Base-by-base conservation (phyloP, 2,797 vertebrate genomes). In the Philypnodon macrostomus region DNA sequence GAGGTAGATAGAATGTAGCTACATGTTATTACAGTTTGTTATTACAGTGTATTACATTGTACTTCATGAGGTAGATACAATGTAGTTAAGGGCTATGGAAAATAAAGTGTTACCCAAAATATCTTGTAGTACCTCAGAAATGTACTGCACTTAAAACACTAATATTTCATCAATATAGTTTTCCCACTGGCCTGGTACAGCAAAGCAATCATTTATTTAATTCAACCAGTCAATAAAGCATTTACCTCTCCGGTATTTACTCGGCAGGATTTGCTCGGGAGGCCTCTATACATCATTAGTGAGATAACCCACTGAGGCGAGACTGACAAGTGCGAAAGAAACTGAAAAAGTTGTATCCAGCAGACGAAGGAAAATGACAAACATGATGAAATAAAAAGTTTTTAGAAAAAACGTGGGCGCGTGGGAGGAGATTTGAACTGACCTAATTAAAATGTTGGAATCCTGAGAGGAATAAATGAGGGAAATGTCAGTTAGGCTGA, bases 401-500 rank as follows among this genome's bases (percentile, higher is more conserved):
- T 81, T 70, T 57, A 12, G 33, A 65, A 70, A 73, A 77, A 80
- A 80, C 71, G n/a, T n/a, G n/a, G 47, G 63, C 69, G 80, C 37
- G 79, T 85, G 73, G 84, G 84, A 77, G 80, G 75, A 80, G 77
- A 83, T 86, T 85, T 88, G 67, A 52, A 81, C 70, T 86, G 86
- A 85, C 79, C 83, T 85, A 85, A 88, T 89, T 87, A 88, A 88
- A 90, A 86, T 80, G 83, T 79, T 77, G 65, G 70, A 87, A 78
- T 86, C 77, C 83, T 75, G 77, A 84, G 83, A 81, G 81, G 77
- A 88, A 85, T 80, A 82, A 87, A 88, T 89, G 70, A 87, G 83
- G 83, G 69, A 84, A 85, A 88, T 85, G 85, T 83, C 85, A 87
- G 83, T 87, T 85, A 81, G 80, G 76, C 80, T 83, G 77, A 86